Evolutionary conservation across 2,888 invertebrate genomes (phyloP), one percentile per base, ranked within the genome.

Genomic region (Lycaena phlaeas): DNA sequence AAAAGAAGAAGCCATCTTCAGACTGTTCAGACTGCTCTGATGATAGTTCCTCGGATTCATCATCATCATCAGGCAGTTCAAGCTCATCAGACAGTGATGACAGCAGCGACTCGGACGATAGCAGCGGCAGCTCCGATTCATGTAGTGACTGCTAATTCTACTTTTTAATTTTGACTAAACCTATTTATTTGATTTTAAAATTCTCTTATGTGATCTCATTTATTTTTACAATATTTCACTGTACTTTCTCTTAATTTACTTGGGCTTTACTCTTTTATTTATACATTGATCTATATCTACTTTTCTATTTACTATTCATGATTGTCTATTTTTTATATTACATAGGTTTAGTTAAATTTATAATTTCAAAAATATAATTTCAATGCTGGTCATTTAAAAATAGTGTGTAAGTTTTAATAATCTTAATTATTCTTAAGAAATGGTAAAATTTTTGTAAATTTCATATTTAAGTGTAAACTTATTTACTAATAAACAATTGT

Each of bases 21-120:
- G 69, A 72, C 36, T 66, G 73, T 43, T 64, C 59, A 0, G 69
- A 74, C 43, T 61, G 67, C 45, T 73, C 78, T 0, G 72, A 72
- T 0, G 63, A 56, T 18, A 73, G 71, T 46, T 68, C 68, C 1
- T 74, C 74, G 11, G 72, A 57, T 9, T 71, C 71, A 1, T n/a
- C n/a, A n/a, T n/a, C n/a, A n/a, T 67, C 68, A 0, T 71, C 74
- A 0, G 68, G 59, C 11, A 68, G 69, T 41, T 68, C 68, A 0
- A 64, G 61, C 7, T 68, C 77, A 0, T 67, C 54, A 26, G 72
- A 68, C 5, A 71, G 70, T 22, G 68, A 65, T 44, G 68, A 69
- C 0, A 68, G 63, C 25, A 75, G 72, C 17, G 73, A 64, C 36
- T 74, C 73, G 30, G 67, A 64, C 26, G 43, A 50, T n/a, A 50